Conservation (phyloP, 2,113 vertebrate species). For the Epinephelus moara region DNA sequence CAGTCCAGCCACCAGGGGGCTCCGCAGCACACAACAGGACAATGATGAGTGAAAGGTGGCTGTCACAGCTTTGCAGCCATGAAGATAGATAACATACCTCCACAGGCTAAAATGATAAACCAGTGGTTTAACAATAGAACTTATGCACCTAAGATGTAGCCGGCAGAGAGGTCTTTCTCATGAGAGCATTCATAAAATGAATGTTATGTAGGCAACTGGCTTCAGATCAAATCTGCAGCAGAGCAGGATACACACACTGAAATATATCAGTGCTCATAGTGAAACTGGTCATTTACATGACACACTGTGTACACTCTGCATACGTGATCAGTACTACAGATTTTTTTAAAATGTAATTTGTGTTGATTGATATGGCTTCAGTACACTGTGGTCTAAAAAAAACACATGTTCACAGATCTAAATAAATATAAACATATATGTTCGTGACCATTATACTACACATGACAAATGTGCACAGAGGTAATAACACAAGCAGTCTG, state of each 20-base stretch:
- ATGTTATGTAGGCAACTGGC: not conserved
- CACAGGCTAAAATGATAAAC: slow-evolving; percentile 8
- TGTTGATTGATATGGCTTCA: slow-evolving; percentile 68
- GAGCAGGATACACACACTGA: slow-evolving; percentile 2
- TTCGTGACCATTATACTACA: slow-evolving; percentile 2
- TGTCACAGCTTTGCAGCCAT: slow-evolving; percentile 16
- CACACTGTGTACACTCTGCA: slow-evolving; percentile 14
- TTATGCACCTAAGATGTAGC: slow-evolving; percentile 16
- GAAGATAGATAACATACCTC: not conserved
- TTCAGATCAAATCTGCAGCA: slow-evolving; percentile 13
- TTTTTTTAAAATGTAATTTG: slow-evolving; percentile 3
- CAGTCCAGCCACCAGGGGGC: slow-evolving; percentile 70
- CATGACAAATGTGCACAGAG: slow-evolving; percentile 6
- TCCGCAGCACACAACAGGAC: slow-evolving; percentile 24
- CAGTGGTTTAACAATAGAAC: slow-evolving; percentile 14
- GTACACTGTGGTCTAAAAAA: slow-evolving; percentile 23
- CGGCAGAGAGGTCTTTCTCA: not conserved
- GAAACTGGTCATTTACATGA: slow-evolving; percentile 20
- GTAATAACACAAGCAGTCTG: slow-evolving; percentile 37
- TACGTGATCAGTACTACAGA: slow-evolving; percentile 24
- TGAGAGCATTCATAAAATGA: slow-evolving; percentile 11
- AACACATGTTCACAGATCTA: not conserved
- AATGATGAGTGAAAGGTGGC: slow-evolving; percentile 21
- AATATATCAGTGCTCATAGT: slow-evolving; percentile 8
- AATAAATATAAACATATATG: slow-evolving; percentile 41